Evolutionary conservation across 2,888 invertebrate species (phyloP).

Genomic region (Thecocarcelia acutangulata): DNA sequence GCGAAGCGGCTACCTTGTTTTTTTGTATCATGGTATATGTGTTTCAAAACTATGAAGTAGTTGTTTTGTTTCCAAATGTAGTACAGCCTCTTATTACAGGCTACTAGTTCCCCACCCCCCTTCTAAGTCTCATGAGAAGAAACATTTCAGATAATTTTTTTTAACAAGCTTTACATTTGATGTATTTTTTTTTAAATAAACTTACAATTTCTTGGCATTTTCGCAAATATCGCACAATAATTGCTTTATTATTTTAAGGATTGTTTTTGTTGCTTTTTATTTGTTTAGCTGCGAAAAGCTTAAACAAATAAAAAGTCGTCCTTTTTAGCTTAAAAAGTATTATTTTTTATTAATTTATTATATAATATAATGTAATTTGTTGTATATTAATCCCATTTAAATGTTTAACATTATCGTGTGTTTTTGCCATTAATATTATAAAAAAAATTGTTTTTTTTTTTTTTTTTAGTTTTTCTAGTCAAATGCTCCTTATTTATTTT

Average conservation of each 20-base stretch:
- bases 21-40: too few species aligned
- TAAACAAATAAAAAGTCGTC: constrained; percentile 47
- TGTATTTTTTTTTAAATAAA: not conserved
- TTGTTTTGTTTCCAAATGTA: too few species aligned
- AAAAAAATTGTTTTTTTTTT: constrained; percentile 19
- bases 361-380: constrained; percentile 55
- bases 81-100: too few species aligned
- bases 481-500: constrained; percentile 63
- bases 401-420: constrained; percentile 42
- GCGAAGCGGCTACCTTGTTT: too few species aligned
- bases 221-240: constrained; percentile 6
- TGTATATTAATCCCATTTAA: constrained; percentile 59
- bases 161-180: not conserved
- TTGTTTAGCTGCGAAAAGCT: constrained; percentile 34
- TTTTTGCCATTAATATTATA: constrained; percentile 61
- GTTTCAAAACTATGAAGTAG: too few species aligned
- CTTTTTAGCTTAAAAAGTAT: constrained; percentile 69
- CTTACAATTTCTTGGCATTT: constrained; percentile 5
- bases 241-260: constrained; percentile 1
- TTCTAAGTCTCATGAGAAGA: not conserved
- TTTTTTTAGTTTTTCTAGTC: constrained; percentile 63
- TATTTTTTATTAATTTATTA: constrained; percentile 64
- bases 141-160: constrained; percentile 3
- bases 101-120: too few species aligned
- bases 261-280: constrained; percentile 11